phyloP scores from a whole-genome alignment of 2,888 invertebrate genomes.

The Agrilus cyanescens region DNA sequence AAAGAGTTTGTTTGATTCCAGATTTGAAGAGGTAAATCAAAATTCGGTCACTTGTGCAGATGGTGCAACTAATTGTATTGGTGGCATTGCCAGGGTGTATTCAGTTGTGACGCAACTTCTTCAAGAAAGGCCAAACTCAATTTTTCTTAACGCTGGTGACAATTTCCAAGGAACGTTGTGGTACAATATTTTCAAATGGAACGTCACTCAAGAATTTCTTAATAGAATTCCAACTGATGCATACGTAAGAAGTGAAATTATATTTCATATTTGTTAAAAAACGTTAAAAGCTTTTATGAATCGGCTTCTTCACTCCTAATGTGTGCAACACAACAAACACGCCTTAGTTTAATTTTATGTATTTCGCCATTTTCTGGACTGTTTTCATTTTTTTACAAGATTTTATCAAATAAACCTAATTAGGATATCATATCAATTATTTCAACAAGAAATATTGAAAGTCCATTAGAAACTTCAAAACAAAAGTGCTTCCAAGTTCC shows the following conservation, averaged over 20 bases:
- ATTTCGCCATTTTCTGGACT: too few relatives aligned
- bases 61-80: slow-evolving; percentile 41
- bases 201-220: slow-evolving; percentile 61
- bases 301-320: background rate
- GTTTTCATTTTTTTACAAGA: too few relatives aligned
- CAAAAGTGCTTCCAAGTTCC: too few relatives aligned
- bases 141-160: slow-evolving; percentile 73
- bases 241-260: slow-evolving; percentile 44
- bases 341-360: slow-evolving; percentile 4
- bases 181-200: slow-evolving; percentile 65
- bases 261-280: background rate
- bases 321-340: background rate
- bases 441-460: too few relatives aligned
- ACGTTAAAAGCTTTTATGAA: too few relatives aligned
- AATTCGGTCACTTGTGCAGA: slow-evolving; percentile 44
- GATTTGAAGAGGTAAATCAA: slow-evolving; percentile 43
- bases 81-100: slow-evolving; percentile 56
- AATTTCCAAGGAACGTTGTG: slow-evolving; percentile 79
- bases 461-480: too few relatives aligned
- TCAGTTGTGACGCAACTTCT: slow-evolving; percentile 40
- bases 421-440: too few relatives aligned
- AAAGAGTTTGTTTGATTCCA: slow-evolving; percentile 21
- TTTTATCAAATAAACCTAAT: too few relatives aligned
- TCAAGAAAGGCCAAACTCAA: slow-evolving; percentile 41
- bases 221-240: slow-evolving; percentile 66